These are phyloP conservation scores for Patagioenas fasciata DNA, from an alignment of 2,113 vertebrate species.

Conservation along the genomic window DNA sequence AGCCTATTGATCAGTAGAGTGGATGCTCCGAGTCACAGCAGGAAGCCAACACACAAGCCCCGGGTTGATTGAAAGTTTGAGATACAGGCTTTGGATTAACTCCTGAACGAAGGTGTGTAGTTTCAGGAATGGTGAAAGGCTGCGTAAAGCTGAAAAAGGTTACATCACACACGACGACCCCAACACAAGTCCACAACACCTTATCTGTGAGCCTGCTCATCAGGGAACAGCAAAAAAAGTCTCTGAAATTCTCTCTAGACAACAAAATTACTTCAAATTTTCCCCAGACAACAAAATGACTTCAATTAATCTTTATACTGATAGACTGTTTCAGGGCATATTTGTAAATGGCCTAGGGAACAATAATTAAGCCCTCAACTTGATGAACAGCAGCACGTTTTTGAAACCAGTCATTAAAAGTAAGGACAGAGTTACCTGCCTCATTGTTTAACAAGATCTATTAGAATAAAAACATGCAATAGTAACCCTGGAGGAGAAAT, in stretches of 20 bases:
- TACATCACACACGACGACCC: not conserved
- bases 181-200: not conserved
- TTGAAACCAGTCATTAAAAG: slow-evolving; percentile 54
- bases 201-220: not conserved
- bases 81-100: not conserved
- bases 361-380: slow-evolving; percentile 70
- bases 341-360: slow-evolving; percentile 55
- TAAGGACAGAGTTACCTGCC: slow-evolving; percentile 50
- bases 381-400: slow-evolving; percentile 58
- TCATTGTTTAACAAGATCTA: slow-evolving; percentile 63
- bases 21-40: slow-evolving; percentile 16
- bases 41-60: not conserved
- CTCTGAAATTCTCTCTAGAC: slow-evolving; percentile 35
- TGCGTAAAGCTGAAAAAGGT: not conserved
- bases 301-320: slow-evolving; percentile 65
- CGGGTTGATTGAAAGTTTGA: not conserved
- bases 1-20: not conserved
- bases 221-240: not conserved
- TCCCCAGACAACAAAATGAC: slow-evolving; percentile 48
- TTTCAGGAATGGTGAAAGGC: not conserved
- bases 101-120: not conserved
- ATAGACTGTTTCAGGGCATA: slow-evolving; percentile 47
- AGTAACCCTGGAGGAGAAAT: slow-evolving; percentile 57
- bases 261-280: slow-evolving; percentile 42
- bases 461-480: slow-evolving; percentile 53